Percentiles rank a stretch among this genome's conserved stretches.
Conservation (phyloP, 2,797 vertebrate genomes). For the Brachyrhaphis roseni region DNA sequence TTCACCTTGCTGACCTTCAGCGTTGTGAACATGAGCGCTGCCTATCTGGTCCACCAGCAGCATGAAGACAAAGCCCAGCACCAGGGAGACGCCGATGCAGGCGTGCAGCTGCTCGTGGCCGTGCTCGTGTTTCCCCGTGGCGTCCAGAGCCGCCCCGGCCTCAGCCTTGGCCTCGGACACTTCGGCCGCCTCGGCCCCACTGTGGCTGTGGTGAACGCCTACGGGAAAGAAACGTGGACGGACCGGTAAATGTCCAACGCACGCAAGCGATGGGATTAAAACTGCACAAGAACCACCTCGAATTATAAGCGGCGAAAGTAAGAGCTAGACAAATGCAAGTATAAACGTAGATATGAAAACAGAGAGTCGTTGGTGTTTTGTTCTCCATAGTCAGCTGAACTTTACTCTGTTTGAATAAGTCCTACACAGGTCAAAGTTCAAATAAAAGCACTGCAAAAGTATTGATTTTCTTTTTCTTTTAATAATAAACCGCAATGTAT, state of each 20-base stretch:
- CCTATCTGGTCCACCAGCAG: conserved; percentile 97
- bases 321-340: background rate
- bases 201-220: conserved; percentile 78
- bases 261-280: background rate
- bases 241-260: background rate
- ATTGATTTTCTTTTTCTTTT: background rate
- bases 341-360: background rate
- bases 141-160: conserved; percentile 63
- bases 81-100: conserved; percentile 94
- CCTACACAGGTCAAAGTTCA: background rate
- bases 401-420: background rate
- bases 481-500: background rate
- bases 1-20: conserved; percentile 84
- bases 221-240: background rate
- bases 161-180: conserved; percentile 73
- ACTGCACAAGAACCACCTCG: background rate
- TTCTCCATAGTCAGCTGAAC: background rate
- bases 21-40: conserved; percentile 90
- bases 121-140: conserved; percentile 73
- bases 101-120: conserved; percentile 91
- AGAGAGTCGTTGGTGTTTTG: background rate
- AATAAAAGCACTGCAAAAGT: background rate
- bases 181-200: conserved; percentile 60
- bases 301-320: too few species aligned
- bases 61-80: conserved; percentile 99